Evolutionary conservation across 2,888 invertebrate genomes (phyloP).

Genomic region (Ceriagrion tenellum): DNA sequence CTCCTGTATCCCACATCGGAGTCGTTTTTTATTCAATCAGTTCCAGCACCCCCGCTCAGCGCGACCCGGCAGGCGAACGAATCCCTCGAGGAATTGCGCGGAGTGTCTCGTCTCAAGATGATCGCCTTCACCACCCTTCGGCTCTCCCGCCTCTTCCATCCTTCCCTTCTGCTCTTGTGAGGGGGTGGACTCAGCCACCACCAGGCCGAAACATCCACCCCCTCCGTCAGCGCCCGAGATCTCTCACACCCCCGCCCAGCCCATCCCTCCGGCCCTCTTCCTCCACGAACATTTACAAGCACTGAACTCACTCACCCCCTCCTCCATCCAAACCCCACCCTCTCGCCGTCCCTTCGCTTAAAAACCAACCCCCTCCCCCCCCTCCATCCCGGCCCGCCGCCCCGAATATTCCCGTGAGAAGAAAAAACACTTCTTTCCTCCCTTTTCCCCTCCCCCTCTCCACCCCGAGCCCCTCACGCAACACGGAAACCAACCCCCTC

Average conservation of each 20-base stretch:
- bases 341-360: constrained; percentile 6
- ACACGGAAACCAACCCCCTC: constrained; percentile 73
- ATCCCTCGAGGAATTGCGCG: background rate
- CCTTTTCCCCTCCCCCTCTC: constrained; percentile 30
- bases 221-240: constrained; percentile 21
- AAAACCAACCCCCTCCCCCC: constrained; percentile 58
- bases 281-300: background rate
- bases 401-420: constrained; percentile 63
- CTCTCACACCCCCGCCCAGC: constrained; percentile 24
- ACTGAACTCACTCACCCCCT: background rate
- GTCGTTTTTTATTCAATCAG: background rate
- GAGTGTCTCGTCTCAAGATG: constrained; percentile 6
- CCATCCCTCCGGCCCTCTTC: constrained; percentile 37
- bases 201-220: background rate
- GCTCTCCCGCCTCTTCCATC: too few species aligned
- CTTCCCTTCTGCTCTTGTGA: background rate
- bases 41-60: background rate
- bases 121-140: background rate
- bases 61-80: background rate
- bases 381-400: constrained; percentile 38
- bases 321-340: constrained; percentile 35
- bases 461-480: constrained; percentile 60
- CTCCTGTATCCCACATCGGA: background rate
- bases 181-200: background rate
- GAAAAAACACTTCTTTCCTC: constrained; percentile 59